These are phyloP conservation scores for Anhinga anhinga DNA, from an alignment of 2,113 vertebrate species.

Conservation along the genomic window DNA sequence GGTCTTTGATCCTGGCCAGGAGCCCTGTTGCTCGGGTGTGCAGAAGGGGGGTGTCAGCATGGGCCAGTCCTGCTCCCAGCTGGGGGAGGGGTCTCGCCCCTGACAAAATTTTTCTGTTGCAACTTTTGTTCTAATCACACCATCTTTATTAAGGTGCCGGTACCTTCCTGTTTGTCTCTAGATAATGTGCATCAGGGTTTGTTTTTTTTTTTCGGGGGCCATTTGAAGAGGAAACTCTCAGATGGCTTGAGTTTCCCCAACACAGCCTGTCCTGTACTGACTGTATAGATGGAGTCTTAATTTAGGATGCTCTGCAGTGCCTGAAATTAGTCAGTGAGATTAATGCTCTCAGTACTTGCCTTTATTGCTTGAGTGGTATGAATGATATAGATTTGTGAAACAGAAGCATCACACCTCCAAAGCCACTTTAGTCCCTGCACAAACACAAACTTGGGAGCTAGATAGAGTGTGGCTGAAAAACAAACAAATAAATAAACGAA, in stretches of 20 bases:
- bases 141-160: background rate
- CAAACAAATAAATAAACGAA: background rate
- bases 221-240: background rate
- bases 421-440: background rate
- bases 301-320: background rate
- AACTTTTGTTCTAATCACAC: background rate
- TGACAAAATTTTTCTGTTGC: background rate
- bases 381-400: background rate
- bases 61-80: background rate
- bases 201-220: background rate
- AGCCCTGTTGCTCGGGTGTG: background rate
- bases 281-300: background rate
- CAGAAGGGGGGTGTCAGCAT: background rate
- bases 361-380: background rate
- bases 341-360: too few species aligned
- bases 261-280: background rate
- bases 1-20: background rate
- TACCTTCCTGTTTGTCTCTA: background rate
- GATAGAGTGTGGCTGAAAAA: background rate
- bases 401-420: background rate
- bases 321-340: background rate
- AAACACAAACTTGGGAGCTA: background rate
- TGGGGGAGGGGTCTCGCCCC: fast-evolving
- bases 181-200: background rate
- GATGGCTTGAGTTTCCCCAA: background rate